phyloP scores from a whole-genome alignment of 2,797 vertebrate genomes.

The Lepidocolaptes lacrymiger region DNA sequence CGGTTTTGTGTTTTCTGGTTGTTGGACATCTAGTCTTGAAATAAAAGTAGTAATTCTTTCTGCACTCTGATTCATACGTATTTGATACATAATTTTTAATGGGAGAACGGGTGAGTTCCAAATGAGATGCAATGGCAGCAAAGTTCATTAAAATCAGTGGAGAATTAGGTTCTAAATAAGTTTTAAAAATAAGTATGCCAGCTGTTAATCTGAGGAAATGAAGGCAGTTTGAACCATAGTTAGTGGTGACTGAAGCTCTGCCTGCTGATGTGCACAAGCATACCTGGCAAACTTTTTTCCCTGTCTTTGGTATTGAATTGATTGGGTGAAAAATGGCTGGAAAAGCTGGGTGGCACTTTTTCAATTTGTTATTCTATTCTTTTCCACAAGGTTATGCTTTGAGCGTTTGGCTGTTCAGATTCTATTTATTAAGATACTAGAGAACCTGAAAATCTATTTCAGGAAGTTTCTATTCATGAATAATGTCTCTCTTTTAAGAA shows the following conservation, averaged over 20 bases:
- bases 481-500: neutral
- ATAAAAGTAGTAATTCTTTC: neutral
- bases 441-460: neutral
- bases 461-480: neutral
- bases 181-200: neutral
- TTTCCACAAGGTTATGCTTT: neutral
- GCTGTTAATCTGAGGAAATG: neutral
- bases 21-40: neutral
- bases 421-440: neutral
- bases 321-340: neutral
- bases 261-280: neutral
- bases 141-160: neutral
- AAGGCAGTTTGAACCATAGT: neutral
- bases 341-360: neutral
- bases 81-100: neutral
- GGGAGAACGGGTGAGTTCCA: neutral
- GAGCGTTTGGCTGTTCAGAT: neutral
- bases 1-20: neutral
- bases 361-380: neutral
- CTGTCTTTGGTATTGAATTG: neutral
- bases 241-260: neutral
- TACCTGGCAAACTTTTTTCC: neutral
- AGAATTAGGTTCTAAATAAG: neutral
- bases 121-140: neutral
- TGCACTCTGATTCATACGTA: neutral